A percentile compares a stretch with the other conserved stretches of the same genome.
phyloP scores from a whole-genome alignment of 1,140 invertebrate genomes.

The Dermatophagoides farinae region DNA sequence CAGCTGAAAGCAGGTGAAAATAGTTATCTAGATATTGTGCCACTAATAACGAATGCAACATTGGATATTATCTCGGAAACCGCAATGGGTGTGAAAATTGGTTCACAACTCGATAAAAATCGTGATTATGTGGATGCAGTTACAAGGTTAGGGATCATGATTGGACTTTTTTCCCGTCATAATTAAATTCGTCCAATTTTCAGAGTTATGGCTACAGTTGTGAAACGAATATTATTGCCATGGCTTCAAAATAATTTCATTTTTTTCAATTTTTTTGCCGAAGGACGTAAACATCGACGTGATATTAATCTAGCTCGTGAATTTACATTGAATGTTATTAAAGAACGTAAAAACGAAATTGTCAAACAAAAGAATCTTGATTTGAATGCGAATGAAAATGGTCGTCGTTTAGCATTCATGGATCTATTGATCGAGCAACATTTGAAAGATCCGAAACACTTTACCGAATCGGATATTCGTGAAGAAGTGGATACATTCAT shows the following conservation, averaged over 20 bases:
- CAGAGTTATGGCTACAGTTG: conserved; percentile 25
- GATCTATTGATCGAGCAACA: conserved; percentile 58
- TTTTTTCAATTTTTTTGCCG: conserved; percentile 29
- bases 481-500: conserved; percentile 85
- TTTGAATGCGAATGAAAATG: background rate
- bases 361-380: background rate
- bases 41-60: conserved; percentile 14
- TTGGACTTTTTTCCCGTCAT: background rate
- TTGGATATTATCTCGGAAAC: conserved; percentile 37
- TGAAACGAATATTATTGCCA: conserved; percentile 51
- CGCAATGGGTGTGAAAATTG: conserved; percentile 51
- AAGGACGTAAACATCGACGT: background rate
- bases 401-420: conserved; percentile 58
- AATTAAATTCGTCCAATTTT: conserved; percentile 21
- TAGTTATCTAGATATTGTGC: conserved; percentile 14
- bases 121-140: conserved; percentile 48
- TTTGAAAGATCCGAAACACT: conserved; percentile 28
- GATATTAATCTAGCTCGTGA: background rate
- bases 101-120: conserved; percentile 40
- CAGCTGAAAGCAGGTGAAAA: conserved; percentile 15
- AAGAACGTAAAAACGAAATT: conserved; percentile 41
- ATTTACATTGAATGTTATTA: conserved; percentile 8
- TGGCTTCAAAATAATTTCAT: conserved; percentile 59
- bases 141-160: background rate
- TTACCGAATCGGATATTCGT: conserved; percentile 69